Conservation (phyloP, 2,888 invertebrate species). For the Saturnia pavonia region DNA sequence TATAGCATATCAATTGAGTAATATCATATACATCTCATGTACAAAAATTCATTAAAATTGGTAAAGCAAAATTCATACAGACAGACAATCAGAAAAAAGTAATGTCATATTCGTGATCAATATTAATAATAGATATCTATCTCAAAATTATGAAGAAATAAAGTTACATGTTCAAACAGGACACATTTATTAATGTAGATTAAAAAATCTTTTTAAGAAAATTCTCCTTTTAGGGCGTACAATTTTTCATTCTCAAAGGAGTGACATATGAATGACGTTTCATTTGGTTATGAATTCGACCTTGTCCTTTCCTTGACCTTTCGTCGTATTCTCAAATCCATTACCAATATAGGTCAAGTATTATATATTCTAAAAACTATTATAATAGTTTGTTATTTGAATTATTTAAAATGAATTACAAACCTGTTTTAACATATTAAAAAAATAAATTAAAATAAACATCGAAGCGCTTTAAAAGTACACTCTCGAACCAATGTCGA, state of each 20-base stretch:
- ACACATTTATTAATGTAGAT: no score
- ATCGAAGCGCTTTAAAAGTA: neutral
- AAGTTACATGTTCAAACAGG: no score
- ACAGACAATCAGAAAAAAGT: no score
- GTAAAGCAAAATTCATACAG: no score
- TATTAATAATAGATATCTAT: no score
- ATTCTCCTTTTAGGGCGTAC: neutral
- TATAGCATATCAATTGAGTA: no score
- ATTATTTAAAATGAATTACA: neutral
- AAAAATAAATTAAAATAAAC: neutral
- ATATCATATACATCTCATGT: no score
- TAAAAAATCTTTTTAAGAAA: neutral
- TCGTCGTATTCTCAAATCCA: neutral
- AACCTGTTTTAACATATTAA: no score
- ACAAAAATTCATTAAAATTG: no score
- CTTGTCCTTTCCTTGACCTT: conserved; percentile 1
- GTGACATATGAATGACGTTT: conserved; percentile 9
- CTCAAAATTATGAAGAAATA: no score
- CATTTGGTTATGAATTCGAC: conserved; percentile 6
- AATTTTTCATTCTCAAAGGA: neutral
- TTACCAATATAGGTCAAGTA: neutral
- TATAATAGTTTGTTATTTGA: neutral
- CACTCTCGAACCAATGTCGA: neutral
- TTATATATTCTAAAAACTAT: neutral
- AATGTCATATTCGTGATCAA: no score